Conservation (phyloP, 1,140 invertebrate species). For the Eueides isabella region DNA sequence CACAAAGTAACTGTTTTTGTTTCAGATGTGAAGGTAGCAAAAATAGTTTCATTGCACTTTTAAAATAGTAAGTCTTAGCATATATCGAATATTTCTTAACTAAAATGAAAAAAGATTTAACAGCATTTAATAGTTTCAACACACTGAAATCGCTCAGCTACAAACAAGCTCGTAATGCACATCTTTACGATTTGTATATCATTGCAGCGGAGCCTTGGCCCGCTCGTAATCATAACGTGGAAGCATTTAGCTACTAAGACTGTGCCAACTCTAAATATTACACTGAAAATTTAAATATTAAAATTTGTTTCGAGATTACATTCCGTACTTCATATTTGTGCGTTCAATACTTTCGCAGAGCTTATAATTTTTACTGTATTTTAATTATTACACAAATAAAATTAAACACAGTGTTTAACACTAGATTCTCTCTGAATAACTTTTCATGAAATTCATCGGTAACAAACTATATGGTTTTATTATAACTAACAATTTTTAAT, state of each 20-base stretch:
- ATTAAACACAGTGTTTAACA: no score
- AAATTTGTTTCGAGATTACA: neutral
- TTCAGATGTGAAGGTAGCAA: no score
- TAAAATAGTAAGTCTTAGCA: no score
- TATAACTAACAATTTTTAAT: no score
- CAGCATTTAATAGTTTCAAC: neutral
- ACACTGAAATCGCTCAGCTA: neutral
- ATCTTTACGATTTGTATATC: slow-evolving; percentile 44
- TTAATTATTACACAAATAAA: no score
- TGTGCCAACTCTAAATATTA: slow-evolving; percentile 23
- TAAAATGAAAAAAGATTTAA: neutral
- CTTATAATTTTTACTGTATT: no score
- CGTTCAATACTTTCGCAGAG: no score
- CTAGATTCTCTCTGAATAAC: no score
- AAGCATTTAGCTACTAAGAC: slow-evolving; percentile 27
- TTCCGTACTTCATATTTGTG: neutral
- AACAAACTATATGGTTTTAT: no score
- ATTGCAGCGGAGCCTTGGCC: slow-evolving; percentile 33
- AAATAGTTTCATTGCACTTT: no score
- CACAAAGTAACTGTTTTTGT: no score
- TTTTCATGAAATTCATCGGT: no score
- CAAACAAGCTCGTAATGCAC: slow-evolving; percentile 33
- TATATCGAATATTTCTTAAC: neutral
- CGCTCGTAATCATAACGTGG: slow-evolving; percentile 40
- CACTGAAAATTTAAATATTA: slow-evolving; percentile 10